Evolutionary conservation across 2,888 invertebrate species (phyloP).

Genomic region (Hipparchia sbordonii): DNA sequence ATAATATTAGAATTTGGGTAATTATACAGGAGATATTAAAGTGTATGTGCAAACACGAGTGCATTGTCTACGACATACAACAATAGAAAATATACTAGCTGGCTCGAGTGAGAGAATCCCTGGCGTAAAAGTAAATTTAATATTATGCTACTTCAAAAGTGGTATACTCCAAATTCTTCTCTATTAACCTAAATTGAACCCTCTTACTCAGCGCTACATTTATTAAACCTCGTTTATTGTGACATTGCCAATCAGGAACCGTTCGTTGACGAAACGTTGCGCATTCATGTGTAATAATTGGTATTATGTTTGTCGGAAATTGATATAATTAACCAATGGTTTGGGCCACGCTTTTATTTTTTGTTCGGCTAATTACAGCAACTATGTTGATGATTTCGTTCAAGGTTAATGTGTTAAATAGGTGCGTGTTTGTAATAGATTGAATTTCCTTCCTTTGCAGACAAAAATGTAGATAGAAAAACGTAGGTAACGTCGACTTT

Average conservation of each 20-base stretch:
- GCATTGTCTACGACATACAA: no score
- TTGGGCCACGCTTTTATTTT: conserved; percentile 21
- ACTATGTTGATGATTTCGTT: conserved; percentile 62
- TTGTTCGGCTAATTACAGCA: conserved; percentile 42
- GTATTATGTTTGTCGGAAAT: conserved; percentile 27
- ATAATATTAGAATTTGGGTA: no score
- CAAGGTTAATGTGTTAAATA: conserved; percentile 13
- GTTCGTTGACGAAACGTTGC: conserved; percentile 51
- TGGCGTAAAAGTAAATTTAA: neutral
- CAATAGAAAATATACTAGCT: neutral
- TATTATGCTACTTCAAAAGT: neutral
- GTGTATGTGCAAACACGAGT: no score
- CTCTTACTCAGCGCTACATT: conserved; percentile 57
- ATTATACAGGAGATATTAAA: no score
- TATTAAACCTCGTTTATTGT: conserved; percentile 57
- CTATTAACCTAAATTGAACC: conserved; percentile 70
- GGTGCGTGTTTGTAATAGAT: conserved; percentile 24
- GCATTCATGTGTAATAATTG: conserved; percentile 43
- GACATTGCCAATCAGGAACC: conserved; percentile 50
- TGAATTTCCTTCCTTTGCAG: conserved; percentile 60
- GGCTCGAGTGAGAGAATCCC: neutral
- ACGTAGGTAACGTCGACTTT: conserved; percentile 62
- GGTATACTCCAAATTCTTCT: conserved; percentile 49
- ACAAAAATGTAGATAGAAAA: conserved; percentile 78
- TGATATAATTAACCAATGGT: conserved; percentile 21